Evolutionary conservation across 2,797 vertebrate species (phyloP).

Genomic region (Melanogrammus aeglefinus): DNA sequence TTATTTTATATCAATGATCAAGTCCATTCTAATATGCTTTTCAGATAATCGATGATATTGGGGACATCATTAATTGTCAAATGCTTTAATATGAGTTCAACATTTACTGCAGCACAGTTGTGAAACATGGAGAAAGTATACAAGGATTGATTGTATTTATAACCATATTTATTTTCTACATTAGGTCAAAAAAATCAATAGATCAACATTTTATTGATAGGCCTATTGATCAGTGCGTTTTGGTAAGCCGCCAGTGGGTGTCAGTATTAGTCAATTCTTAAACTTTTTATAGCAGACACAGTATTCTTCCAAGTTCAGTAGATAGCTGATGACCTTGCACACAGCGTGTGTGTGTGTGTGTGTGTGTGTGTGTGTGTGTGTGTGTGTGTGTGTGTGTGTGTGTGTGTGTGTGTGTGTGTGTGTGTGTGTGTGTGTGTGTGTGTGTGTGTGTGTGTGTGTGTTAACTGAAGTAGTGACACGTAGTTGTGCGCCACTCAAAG

Average conservation of each 20-base stretch:
- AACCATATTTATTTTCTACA: background rate
- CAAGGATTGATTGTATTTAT: background rate
- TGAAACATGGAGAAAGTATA: background rate
- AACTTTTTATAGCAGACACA: background rate
- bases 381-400: background rate
- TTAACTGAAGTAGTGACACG: background rate
- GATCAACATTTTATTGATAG: background rate
- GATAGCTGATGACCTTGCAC: background rate
- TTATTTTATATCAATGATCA: too few species aligned
- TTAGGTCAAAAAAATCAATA: background rate
- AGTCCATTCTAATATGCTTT: background rate
- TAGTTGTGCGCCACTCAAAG: background rate
- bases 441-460: background rate
- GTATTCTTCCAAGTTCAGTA: background rate
- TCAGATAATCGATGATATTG: background rate
- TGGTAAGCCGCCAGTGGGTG: background rate
- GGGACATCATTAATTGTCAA: background rate
- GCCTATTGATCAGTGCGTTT: background rate
- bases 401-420: background rate
- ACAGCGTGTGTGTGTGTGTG: background rate
- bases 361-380: background rate
- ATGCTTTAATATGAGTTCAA: constrained; percentile 3
- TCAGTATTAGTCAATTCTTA: background rate
- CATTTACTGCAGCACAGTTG: background rate
- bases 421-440: background rate